These are phyloP conservation scores for Promerops cafer DNA, from an alignment of 2,113 vertebrate species.

Conservation along the genomic window DNA sequence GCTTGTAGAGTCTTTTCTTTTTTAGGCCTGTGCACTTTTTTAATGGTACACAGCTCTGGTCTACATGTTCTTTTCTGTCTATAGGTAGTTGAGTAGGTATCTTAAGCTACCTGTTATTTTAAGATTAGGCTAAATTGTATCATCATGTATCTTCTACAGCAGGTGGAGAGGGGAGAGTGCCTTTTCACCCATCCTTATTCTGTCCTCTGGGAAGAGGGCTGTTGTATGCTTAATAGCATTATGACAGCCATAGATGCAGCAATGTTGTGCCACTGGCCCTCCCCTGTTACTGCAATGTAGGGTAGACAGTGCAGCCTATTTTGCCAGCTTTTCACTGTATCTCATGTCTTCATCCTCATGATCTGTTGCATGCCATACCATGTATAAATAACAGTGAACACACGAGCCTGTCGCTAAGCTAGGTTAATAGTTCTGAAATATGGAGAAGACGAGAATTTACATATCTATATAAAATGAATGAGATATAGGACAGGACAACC, in stretches of 20 bases:
- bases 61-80: background rate
- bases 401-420: background rate
- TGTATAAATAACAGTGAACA: background rate
- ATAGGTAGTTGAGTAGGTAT: background rate
- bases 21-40: background rate
- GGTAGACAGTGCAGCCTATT: background rate
- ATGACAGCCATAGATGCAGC: background rate
- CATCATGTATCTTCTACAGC: fast-evolving
- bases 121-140: background rate
- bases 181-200: background rate
- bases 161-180: background rate
- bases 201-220: background rate
- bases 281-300: background rate
- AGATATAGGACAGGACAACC: background rate
- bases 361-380: background rate
- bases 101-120: background rate
- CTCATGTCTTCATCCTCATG: background rate
- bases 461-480: background rate
- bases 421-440: background rate
- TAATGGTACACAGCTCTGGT: background rate
- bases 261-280: background rate
- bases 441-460: background rate
- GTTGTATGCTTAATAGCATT: background rate
- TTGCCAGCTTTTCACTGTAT: background rate
- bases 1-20: background rate